Evolutionary conservation across 53 echinoderm and acorn worm species (phyloP).

Genomic region (Arbacia lixula): DNA sequence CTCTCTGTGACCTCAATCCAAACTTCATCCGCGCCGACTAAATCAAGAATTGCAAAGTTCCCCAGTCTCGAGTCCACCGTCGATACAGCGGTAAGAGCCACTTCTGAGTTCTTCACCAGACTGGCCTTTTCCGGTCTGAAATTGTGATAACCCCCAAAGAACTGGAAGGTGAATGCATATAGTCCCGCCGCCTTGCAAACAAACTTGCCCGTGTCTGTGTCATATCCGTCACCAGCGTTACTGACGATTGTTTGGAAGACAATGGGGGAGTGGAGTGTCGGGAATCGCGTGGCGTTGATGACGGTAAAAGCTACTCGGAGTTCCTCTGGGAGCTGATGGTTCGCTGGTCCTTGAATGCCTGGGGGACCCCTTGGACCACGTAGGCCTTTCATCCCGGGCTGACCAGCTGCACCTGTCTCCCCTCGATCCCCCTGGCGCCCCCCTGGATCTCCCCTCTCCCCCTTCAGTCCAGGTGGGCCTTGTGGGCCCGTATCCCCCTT

Average conservation of each 20-base stretch:
- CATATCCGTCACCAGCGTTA: conserved; percentile 29
- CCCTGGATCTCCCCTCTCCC: conserved; percentile 26
- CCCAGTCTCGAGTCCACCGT: conserved; percentile 54
- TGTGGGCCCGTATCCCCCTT: conserved; percentile 7
- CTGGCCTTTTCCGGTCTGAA: conserved; percentile 41
- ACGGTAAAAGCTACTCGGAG: conserved; percentile 51
- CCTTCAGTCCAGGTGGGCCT: conserved; percentile 21
- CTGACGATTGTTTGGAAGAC: conserved; percentile 40
- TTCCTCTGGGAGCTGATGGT: conserved; percentile 25
- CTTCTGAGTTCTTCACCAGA: conserved; percentile 26
- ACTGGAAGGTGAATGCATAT: conserved; percentile 50
- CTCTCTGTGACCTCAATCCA: conserved; percentile 43
- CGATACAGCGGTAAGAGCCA: conserved; percentile 46
- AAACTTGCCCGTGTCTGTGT: conserved; percentile 38
- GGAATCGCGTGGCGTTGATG: conserved; percentile 38
- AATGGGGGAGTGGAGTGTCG: conserved; percentile 14
- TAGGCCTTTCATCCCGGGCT: conserved; percentile 28
- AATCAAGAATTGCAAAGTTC: conserved; percentile 52
- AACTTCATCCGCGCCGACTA: conserved; percentile 26
- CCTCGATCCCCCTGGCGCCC: conserved; percentile 29
- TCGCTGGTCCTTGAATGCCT: conserved; percentile 33
- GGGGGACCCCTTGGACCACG: conserved; percentile 45
- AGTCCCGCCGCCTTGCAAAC: conserved; percentile 29
- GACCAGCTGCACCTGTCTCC: conserved; percentile 9
- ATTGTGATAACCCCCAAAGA: conserved; percentile 46